Evolutionary conservation across 37 sponge, comb jelly and placozoan genomes (phyloP).

Genomic region (Cliona cf. orientalis): DNA sequence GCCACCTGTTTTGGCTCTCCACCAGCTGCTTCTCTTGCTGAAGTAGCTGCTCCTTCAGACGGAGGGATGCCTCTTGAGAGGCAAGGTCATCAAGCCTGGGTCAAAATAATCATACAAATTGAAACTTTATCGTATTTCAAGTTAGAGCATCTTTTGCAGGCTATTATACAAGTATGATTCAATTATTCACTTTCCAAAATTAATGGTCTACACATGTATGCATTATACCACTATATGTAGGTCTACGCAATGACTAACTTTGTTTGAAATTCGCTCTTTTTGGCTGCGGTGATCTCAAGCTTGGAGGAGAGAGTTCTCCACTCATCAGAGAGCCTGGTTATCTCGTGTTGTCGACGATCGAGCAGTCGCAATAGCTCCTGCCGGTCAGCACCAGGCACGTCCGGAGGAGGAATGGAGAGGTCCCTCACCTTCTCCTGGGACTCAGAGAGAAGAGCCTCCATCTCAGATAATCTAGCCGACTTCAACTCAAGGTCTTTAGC

Average conservation of each 20-base stretch:
- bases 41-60: constrained; percentile 67
- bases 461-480: not conserved
- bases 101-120: not conserved
- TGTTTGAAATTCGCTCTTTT: constrained; percentile 54
- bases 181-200: not conserved
- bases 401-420: constrained; percentile 53
- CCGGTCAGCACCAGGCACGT: constrained; percentile 76
- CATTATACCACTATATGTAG: not conserved
- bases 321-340: constrained; percentile 52
- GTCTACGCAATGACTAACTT: not conserved
- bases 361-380: constrained; percentile 77
- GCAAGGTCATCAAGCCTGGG: constrained; percentile 44
- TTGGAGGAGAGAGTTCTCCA: constrained; percentile 55
- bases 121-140: too few species aligned
- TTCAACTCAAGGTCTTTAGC: constrained; percentile 3
- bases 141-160: too few species aligned
- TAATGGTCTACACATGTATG: not conserved
- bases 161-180: not conserved
- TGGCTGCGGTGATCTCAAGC: constrained; percentile 38
- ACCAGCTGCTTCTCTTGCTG: constrained; percentile 71
- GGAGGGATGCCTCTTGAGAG: constrained; percentile 35
- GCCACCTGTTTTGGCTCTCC: constrained; percentile 60
- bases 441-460: not conserved
- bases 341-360: constrained; percentile 70
- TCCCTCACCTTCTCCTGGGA: constrained; percentile 42